Conservation (phyloP, 2,797 vertebrate species). For the Pristis pectinata region DNA sequence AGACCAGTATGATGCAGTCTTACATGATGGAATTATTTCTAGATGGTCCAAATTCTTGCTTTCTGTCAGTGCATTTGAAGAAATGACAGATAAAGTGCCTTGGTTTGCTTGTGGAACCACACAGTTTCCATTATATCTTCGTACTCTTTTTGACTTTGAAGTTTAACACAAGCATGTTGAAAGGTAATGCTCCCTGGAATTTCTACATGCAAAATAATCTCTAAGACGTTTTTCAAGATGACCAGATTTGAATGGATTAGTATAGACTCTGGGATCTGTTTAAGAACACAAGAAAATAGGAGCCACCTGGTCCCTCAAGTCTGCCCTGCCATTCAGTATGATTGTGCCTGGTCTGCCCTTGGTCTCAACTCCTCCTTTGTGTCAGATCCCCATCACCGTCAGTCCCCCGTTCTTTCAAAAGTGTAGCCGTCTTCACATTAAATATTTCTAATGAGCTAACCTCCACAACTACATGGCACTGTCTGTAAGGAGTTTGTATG, state of each 20-base stretch:
- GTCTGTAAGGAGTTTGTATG: too few species aligned
- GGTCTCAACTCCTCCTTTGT: too few species aligned
- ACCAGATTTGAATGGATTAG: background rate
- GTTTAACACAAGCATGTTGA: background rate
- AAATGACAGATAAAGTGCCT: background rate
- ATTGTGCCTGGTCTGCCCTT: too few species aligned
- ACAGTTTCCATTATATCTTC: background rate
- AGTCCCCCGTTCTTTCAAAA: too few species aligned
- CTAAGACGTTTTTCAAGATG: background rate
- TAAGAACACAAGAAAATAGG: too few species aligned
- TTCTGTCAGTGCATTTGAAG: background rate
- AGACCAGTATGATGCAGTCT: background rate
- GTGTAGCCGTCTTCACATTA: too few species aligned
- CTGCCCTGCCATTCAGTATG: too few species aligned
- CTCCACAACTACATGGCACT: too few species aligned
- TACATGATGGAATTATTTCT: background rate
- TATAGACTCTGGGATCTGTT: background rate
- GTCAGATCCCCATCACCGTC: too few species aligned
- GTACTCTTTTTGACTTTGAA: background rate
- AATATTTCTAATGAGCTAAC: too few species aligned
- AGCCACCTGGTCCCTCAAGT: too few species aligned
- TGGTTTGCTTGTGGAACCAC: background rate
- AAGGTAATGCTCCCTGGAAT: background rate
- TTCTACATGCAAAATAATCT: background rate
- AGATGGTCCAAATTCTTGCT: background rate